These are phyloP conservation scores for Caprella mutica DNA, from an alignment of 2,888 invertebrate species.

Conservation along the genomic window DNA sequence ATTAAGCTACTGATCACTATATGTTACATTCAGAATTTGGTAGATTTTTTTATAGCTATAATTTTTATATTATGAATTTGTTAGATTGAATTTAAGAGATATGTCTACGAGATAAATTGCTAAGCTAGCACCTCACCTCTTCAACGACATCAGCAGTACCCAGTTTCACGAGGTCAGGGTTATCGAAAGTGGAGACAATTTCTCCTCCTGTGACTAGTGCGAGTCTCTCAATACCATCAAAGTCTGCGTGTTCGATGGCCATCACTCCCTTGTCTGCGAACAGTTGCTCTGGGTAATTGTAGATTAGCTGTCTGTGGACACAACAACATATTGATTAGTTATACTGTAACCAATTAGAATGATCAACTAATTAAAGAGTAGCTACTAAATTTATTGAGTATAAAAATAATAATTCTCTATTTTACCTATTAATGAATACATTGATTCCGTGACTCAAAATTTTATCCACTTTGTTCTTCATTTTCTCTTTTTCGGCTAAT, in stretches of 20 bases:
- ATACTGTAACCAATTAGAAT: background rate
- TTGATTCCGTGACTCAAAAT: conserved; percentile 88
- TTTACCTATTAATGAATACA: conserved; percentile 87
- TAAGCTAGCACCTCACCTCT: conserved; percentile 52
- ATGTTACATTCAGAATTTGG: too few relatives aligned
- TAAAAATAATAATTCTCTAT: background rate
- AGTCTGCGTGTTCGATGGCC: conserved; percentile 99
- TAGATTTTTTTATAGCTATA: too few relatives aligned
- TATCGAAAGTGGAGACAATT: conserved; percentile 95
- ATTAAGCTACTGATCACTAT: too few relatives aligned
- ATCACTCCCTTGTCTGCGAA: conserved; percentile 96
- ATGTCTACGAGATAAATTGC: too few relatives aligned
- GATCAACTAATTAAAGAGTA: too few relatives aligned
- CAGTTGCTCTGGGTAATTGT: conserved; percentile 98
- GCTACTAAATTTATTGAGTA: background rate
- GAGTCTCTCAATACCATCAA: conserved; percentile 94
- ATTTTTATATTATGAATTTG: too few relatives aligned
- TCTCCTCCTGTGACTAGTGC: conserved; percentile 96
- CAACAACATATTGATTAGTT: background rate
- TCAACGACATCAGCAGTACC: conserved; percentile 92
- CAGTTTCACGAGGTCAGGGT: conserved; percentile 78
- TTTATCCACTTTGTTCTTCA: conserved; percentile 97
- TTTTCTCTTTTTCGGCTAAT: conserved; percentile 95
- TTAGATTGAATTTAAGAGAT: too few relatives aligned
- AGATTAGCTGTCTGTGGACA: conserved; percentile 74